Conservation (phyloP, 2,113 vertebrate species). For the Eulemur rufifrons region DNA sequence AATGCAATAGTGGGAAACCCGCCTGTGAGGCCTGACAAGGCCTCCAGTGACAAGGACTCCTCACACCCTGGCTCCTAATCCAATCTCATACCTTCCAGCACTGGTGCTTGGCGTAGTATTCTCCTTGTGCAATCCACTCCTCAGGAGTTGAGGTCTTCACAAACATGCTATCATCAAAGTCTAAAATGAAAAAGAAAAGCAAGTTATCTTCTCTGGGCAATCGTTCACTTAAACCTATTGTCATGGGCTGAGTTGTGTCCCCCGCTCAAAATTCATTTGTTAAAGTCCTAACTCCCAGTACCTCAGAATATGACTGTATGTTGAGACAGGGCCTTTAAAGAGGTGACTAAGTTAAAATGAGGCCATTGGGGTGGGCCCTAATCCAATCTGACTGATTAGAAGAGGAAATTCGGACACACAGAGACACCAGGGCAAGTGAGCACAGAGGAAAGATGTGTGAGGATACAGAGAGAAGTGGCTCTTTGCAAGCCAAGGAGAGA, state of each 20-base stretch:
- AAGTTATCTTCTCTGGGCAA: neutral
- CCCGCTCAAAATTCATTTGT: neutral
- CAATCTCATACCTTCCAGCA: conserved; percentile 87
- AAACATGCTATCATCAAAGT: conserved; percentile 90
- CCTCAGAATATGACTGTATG: neutral
- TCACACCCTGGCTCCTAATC: too few relatives aligned
- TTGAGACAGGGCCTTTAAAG: neutral
- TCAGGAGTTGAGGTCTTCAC: conserved; percentile 86
- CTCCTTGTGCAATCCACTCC: conserved; percentile 88
- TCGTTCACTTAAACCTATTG: neutral
- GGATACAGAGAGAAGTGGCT: neutral
- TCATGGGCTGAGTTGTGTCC: neutral
- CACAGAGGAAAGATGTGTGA: neutral
- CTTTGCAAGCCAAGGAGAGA: neutral
- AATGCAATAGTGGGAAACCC: neutral
- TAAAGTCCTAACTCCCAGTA: neutral
- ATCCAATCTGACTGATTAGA: neutral
- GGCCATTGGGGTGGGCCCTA: neutral
- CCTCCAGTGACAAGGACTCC: neutral
- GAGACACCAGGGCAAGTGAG: neutral
- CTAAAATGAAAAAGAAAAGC: conserved; percentile 73
- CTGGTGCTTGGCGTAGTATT: conserved; percentile 89
- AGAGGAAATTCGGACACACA: neutral
- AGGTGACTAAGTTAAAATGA: neutral
- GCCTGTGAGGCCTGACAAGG: neutral